A percentile compares a stretch with the other conserved stretches of the same genome.
Evolutionary conservation across 2,888 invertebrate genomes (phyloP).

Genomic region (Leptogaster cylindrica): DNA sequence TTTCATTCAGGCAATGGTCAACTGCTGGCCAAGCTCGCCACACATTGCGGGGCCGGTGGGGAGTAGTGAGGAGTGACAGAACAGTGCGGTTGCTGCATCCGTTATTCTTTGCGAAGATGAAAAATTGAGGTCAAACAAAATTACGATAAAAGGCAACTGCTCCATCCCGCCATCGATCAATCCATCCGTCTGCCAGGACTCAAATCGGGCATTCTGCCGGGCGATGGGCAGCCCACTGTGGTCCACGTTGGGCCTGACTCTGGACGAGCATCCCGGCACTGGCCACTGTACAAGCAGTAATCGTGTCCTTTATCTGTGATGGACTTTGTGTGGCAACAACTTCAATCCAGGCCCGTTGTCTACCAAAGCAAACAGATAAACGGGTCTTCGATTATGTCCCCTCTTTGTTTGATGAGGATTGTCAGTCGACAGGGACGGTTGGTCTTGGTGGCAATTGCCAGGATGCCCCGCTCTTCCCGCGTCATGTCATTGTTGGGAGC

Average conservation of each 20-base stretch:
- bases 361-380: slow-evolving; percentile 27
- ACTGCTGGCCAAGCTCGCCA: neutral
- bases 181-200: slow-evolving; percentile 13
- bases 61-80: neutral
- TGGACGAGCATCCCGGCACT: neutral
- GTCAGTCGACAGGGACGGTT: slow-evolving; percentile 36
- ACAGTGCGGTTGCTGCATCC: slow-evolving; percentile 18
- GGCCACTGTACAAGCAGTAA: neutral
- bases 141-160: slow-evolving; percentile 36
- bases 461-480: neutral
- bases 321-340: slow-evolving; percentile 2
- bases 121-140: slow-evolving; percentile 39
- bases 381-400: slow-evolving; percentile 38
- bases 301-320: neutral
- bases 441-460: neutral
- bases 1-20: neutral
- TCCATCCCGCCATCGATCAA: slow-evolving; percentile 33
- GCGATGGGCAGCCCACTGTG: neutral
- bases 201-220: slow-evolving; percentile 10
- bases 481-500: slow-evolving; percentile 11
- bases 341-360: neutral
- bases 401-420: slow-evolving; percentile 43
- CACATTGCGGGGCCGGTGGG: neutral
- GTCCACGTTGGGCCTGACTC: neutral
- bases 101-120: slow-evolving; percentile 33